Conservation (phyloP, 2,113 vertebrate species). For the Laterallus jamaicensis region DNA sequence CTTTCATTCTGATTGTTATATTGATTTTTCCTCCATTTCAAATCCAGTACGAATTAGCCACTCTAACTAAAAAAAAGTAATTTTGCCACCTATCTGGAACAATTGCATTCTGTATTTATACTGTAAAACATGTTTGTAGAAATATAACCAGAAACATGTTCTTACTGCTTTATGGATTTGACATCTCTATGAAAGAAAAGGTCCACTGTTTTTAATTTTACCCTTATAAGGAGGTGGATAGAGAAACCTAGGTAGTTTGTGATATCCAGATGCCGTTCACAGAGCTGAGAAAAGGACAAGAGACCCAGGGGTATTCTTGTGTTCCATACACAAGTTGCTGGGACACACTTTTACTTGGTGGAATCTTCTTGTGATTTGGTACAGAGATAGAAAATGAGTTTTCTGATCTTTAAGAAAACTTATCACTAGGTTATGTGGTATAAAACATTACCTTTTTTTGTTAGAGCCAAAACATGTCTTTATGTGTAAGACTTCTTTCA, state of each 20-base stretch:
- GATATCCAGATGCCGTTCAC: not conserved
- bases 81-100: not conserved
- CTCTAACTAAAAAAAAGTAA: not conserved
- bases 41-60: not conserved
- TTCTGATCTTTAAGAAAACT: not conserved
- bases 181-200: not conserved
- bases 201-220: not conserved
- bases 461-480: not conserved
- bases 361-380: not conserved
- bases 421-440: not conserved
- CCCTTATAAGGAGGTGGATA: not conserved
- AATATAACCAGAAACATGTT: not conserved
- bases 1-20: not conserved
- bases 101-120: not conserved
- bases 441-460: rapidly evolving
- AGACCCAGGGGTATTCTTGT: not conserved
- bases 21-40: not conserved
- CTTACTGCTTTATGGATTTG: not conserved
- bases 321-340: not conserved
- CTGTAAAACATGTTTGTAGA: not conserved
- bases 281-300: not conserved
- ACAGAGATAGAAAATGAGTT: not conserved
- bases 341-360: not conserved
- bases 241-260: not conserved
- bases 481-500: not conserved